Percentiles rank a stretch among this genome's conserved stretches.
Evolutionary conservation across 2,113 vertebrate species (phyloP).

Genomic region (Catharus bicknelli): DNA sequence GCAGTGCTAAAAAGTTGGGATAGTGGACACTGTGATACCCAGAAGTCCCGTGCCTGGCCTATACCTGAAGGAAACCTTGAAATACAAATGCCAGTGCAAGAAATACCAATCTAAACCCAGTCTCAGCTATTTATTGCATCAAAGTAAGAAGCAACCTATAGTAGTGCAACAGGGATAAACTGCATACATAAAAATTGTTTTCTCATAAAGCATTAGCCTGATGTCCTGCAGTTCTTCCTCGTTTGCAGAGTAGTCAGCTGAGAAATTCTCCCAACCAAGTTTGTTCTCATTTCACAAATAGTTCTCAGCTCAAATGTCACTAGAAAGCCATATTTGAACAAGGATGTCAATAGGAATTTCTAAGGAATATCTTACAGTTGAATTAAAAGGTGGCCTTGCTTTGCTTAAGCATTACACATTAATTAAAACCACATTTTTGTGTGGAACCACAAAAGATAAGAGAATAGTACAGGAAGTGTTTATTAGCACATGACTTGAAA

Average conservation of each 20-base stretch:
- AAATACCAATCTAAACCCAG: background rate
- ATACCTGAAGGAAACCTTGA: background rate
- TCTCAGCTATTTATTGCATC: background rate
- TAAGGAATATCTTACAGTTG: background rate
- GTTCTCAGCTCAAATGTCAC: background rate
- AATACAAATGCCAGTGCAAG: background rate
- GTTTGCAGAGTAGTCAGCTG: background rate
- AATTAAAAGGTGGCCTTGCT: background rate
- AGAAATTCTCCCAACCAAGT: background rate
- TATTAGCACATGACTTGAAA: background rate
- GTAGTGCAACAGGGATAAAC: fast-evolving
- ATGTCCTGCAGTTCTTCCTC: background rate
- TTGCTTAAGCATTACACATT: background rate
- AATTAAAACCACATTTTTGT: background rate
- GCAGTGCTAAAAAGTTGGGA: background rate
- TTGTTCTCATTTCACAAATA: background rate
- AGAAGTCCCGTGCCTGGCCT: background rate
- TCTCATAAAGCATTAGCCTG: background rate
- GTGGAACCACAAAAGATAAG: background rate
- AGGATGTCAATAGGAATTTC: background rate
- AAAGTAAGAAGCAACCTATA: background rate
- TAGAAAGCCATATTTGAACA: background rate
- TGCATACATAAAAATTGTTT: background rate
- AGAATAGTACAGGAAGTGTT: background rate
- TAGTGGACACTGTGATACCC: background rate